Conservation (phyloP, 2,888 invertebrate species). For the Chelonus formosanus region DNA sequence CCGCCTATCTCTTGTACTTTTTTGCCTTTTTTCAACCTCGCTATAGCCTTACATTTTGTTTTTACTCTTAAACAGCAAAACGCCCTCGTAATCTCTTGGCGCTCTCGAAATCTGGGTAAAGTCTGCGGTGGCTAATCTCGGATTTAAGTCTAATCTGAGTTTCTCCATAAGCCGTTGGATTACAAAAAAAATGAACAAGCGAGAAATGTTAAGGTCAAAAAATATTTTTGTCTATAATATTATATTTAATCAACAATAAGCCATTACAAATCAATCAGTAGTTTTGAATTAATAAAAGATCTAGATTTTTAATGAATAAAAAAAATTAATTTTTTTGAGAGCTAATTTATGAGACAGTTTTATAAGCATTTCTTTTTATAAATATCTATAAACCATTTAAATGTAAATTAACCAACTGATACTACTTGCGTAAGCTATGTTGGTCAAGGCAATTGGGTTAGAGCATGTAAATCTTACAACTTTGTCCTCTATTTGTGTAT, state of each 20-base stretch:
- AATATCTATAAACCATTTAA: background rate
- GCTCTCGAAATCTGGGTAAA: slow-evolving; percentile 35
- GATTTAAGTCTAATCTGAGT: slow-evolving; percentile 37
- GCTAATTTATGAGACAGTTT: background rate
- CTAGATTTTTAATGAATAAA: too few species aligned
- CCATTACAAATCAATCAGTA: too few species aligned
- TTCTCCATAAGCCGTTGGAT: slow-evolving; percentile 36
- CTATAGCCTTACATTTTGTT: slow-evolving; percentile 12
- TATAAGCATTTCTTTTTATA: background rate
- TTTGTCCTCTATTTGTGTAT: too few species aligned
- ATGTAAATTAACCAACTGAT: too few species aligned
- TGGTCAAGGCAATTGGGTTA: slow-evolving; percentile 62
- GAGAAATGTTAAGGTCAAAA: slow-evolving; percentile 5
- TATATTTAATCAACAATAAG: too few species aligned
- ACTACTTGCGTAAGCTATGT: slow-evolving; percentile 48
- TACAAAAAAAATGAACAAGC: slow-evolving; percentile 8
- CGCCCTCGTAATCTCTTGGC: slow-evolving; percentile 36
- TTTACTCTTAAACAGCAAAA: slow-evolving; percentile 33
- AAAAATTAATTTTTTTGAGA: background rate
- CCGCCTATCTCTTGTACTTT: background rate
- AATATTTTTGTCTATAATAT: background rate
- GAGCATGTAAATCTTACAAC: slow-evolving; percentile 38
- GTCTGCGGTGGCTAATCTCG: slow-evolving; percentile 37
- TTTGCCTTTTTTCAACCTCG: slow-evolving; percentile 15
- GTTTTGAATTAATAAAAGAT: too few species aligned